Conservation (phyloP, 2,888 invertebrate species). For the Eremobia ochroleuca region DNA sequence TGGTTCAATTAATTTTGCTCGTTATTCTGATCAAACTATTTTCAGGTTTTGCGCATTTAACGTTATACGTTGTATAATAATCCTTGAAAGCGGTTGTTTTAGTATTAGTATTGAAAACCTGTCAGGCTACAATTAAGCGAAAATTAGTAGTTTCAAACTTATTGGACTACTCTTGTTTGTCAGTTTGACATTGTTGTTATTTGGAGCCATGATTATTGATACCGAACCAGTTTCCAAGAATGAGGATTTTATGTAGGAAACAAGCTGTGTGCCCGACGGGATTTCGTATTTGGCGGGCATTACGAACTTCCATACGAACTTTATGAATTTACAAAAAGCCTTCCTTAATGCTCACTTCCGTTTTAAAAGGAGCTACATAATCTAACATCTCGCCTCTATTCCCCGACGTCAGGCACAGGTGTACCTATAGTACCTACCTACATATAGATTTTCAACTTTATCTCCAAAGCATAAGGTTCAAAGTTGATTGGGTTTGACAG, state of each 20-base stretch:
- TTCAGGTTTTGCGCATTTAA: too few relatives aligned
- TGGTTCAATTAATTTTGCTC: too few relatives aligned
- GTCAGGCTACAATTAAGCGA: background rate
- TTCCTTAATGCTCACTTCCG: background rate
- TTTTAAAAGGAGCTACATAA: background rate
- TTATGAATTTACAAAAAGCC: background rate
- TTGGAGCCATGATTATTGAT: background rate
- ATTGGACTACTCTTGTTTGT: background rate
- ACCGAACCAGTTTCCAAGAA: background rate
- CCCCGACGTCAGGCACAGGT: too few relatives aligned
- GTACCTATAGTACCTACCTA: too few relatives aligned
- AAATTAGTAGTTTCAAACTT: conserved; percentile 8
- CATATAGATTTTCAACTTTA: too few relatives aligned
- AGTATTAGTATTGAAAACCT: conserved; percentile 20
- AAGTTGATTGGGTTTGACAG: too few relatives aligned
- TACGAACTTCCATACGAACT: background rate
- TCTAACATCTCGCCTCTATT: too few relatives aligned
- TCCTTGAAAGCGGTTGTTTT: conserved; percentile 21
- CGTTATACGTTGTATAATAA: too few relatives aligned
- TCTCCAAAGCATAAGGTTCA: too few relatives aligned
- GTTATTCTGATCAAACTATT: too few relatives aligned
- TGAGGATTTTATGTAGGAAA: background rate
- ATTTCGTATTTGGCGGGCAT: background rate
- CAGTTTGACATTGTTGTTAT: background rate
- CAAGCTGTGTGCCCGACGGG: background rate